Conservation (phyloP, 2,888 invertebrate species). For the Lypha dubia region DNA sequence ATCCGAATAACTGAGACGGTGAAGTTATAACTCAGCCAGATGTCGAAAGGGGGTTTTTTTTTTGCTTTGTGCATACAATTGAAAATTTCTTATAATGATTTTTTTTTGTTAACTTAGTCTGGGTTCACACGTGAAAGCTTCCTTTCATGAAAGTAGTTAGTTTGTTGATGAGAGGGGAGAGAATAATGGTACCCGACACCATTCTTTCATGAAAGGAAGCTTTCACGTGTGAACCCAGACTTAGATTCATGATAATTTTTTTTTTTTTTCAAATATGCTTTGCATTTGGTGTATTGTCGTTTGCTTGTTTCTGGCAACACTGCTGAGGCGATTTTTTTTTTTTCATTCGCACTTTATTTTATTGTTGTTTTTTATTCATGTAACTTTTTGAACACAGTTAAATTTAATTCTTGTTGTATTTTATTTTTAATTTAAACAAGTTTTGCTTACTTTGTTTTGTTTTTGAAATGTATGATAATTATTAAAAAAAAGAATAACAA, state of each 20-base stretch:
- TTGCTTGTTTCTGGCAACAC: conserved; percentile 16
- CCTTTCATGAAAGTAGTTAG: too few relatives aligned
- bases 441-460: conserved; percentile 50
- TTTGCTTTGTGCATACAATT: too few relatives aligned
- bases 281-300: neutral
- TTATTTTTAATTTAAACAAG: conserved; percentile 52
- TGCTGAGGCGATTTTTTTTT: conserved; percentile 61
- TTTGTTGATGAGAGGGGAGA: too few relatives aligned
- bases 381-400: conserved; percentile 36
- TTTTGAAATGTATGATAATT: conserved; percentile 36
- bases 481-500: neutral
- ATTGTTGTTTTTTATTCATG: conserved; percentile 61
- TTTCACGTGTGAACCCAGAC: too few relatives aligned
- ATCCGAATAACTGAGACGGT: too few relatives aligned
- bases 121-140: too few relatives aligned
- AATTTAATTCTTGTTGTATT: conserved; percentile 38
- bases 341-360: conserved; percentile 37
- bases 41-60: too few relatives aligned
- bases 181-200: too few relatives aligned
- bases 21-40: too few relatives aligned
- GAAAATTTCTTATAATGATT: too few relatives aligned
- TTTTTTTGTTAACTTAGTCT: too few relatives aligned
- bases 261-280: neutral
- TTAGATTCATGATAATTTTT: neutral
- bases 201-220: too few relatives aligned